Evolutionary conservation across 2,888 invertebrate species (phyloP), one percentile per base, ranked within the genome.

Genomic region (Watsonalla binaria): DNA sequence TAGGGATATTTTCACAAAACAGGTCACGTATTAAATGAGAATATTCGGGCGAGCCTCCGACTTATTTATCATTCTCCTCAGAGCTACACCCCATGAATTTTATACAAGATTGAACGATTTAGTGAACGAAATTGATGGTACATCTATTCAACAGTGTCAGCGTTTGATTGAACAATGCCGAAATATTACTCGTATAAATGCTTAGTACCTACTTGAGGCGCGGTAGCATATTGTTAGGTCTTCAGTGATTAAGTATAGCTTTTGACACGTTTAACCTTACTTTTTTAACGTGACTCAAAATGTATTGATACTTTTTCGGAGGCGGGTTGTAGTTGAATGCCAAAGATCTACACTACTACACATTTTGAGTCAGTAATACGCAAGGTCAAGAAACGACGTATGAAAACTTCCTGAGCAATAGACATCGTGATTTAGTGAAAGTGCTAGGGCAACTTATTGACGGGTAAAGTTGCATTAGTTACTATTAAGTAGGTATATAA

Each of bases 71-170:
- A 90, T 90, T 86, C 90, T 80, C 78, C 82, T 84, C 87, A 82
- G 79, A 79, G 82, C 85, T 86, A 84, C 87, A 85, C 84, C 84
- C 89, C 86, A 89, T 90, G 89, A 90, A 90, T 90, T 90, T 90
- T 88, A 86, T 90, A 90, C 88, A 90, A 90, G 90, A 90, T 89
- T 86, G 90, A 90, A 84, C 89, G 90, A 90, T 89, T 90, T 90
- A 87, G 80, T 84, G 82, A 86, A 82, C 82, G 77, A 87, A 86
- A 90, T 90, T 90, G 89, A 90, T 90, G 88, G 84, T 83, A 84
- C 86, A 84, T 88, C 86, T 84, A 89, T 88, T 83, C 86, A 81
- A 77, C 78, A 80, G 75, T 83, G 88, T 83, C 81, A 78, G 84
- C 74, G 66, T 76, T 77, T 82, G 87, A 89, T 86, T 84, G 86